A percentile compares a stretch with the other conserved stretches of the same genome.
These are phyloP conservation scores for Drosophila micromelanica DNA, from an alignment of 1,140 invertebrate genomes.

Conservation along the genomic window DNA sequence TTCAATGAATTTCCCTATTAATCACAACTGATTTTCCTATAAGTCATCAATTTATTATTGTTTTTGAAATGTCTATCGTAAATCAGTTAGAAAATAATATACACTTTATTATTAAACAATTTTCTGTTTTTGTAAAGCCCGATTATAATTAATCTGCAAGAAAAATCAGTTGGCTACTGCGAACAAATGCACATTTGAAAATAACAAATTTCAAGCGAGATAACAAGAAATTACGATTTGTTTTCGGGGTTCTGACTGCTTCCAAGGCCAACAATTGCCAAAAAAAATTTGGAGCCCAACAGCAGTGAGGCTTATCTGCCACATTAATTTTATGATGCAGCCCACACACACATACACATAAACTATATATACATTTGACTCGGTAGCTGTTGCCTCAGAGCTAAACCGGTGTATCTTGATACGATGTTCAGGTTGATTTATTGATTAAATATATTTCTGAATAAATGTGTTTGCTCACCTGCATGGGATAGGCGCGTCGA, in stretches of 20 bases:
- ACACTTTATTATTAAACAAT: too few relatives aligned
- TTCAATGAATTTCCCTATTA: too few relatives aligned
- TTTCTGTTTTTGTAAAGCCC: constrained; percentile 9
- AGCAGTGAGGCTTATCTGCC: constrained; percentile 49
- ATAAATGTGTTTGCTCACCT: constrained; percentile 85
- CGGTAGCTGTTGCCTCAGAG: constrained; percentile 7
- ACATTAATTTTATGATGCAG: constrained; percentile 54
- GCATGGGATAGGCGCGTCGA: constrained; percentile 97
- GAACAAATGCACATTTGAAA: not conserved
- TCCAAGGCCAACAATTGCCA: constrained; percentile 69
- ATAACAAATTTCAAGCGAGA: constrained; percentile 32
- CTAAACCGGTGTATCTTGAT: not conserved
- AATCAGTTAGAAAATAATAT: not conserved
- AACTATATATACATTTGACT: constrained; percentile 9
- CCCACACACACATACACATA: constrained; percentile 30
- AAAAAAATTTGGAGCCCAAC: constrained; percentile 56
- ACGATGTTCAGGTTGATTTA: not conserved
- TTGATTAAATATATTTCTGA: not conserved
- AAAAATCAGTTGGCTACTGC: constrained; percentile 31
- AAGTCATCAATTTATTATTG: constrained; percentile 16
- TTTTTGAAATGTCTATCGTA: constrained; percentile 22
- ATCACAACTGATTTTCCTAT: too few relatives aligned
- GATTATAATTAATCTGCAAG: constrained; percentile 39
- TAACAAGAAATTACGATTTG: constrained; percentile 37
- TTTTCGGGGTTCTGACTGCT: constrained; percentile 40